Evolutionary conservation across 2,113 vertebrate genomes (phyloP).

Genomic region (Vulpes ferrilata): DNA sequence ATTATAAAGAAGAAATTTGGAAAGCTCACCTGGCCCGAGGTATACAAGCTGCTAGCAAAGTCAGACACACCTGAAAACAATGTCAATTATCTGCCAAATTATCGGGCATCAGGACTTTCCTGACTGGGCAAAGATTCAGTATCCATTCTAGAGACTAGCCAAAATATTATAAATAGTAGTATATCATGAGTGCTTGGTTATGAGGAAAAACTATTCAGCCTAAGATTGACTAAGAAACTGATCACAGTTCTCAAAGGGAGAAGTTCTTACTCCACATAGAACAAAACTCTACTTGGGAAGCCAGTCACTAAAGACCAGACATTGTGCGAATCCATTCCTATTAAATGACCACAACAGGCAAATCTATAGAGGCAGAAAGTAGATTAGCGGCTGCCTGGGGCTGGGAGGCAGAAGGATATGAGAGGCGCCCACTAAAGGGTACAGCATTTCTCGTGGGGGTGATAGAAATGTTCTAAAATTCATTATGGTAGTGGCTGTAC

Average conservation of each 20-base stretch:
- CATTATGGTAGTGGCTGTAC: neutral
- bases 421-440: neutral
- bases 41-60: slow-evolving; percentile 61
- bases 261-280: slow-evolving; percentile 38
- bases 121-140: slow-evolving; percentile 58
- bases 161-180: slow-evolving; percentile 29
- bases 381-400: neutral
- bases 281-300: slow-evolving; percentile 42
- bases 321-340: neutral
- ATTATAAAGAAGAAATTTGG: slow-evolving; percentile 48
- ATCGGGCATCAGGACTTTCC: slow-evolving; percentile 52
- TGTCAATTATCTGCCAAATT: slow-evolving; percentile 61
- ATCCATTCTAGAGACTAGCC: slow-evolving; percentile 49
- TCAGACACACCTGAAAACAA: slow-evolving; percentile 30
- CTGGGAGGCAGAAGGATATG: neutral
- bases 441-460: neutral
- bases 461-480: slow-evolving; percentile 7
- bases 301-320: slow-evolving; percentile 35
- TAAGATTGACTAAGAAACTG: slow-evolving; percentile 21
- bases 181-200: slow-evolving; percentile 21
- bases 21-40: slow-evolving; percentile 47
- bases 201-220: slow-evolving; percentile 32
- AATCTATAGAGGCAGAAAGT: neutral
- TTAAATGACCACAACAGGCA: slow-evolving; percentile 39
- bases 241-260: slow-evolving; percentile 23